Evolutionary conservation across 1,140 invertebrate genomes (phyloP).

Genomic region (Hyposmocoma kahamanoa): DNA sequence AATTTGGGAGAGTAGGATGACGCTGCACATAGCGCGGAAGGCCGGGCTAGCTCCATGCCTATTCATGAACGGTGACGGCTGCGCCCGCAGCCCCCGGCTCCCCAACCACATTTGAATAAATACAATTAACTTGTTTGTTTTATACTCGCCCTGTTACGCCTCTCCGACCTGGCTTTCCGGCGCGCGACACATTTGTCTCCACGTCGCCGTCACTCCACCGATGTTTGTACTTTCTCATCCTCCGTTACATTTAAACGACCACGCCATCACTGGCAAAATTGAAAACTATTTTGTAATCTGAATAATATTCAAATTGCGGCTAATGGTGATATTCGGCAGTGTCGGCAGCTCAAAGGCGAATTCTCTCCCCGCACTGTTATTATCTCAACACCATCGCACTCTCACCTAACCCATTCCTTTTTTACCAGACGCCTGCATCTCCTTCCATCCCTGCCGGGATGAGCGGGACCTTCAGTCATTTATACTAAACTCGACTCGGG

Average conservation of each 20-base stretch:
- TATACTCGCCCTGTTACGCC: conserved; percentile 44
- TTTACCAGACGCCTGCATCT: conserved; percentile 57
- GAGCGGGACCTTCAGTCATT: conserved; percentile 48
- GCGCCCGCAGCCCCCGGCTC: conserved; percentile 20
- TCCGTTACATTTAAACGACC: conserved; percentile 1
- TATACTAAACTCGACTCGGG: conserved; percentile 51
- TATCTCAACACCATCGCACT: conserved; percentile 67
- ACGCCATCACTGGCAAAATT: conserved; percentile 16
- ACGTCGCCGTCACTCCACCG: conserved; percentile 5
- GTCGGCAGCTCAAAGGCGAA: conserved; percentile 37
- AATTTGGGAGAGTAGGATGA: conserved; percentile 25
- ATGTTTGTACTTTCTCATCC: background rate
- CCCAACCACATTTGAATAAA: conserved; percentile 63
- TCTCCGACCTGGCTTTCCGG: conserved; percentile 35
- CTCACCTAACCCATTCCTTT: conserved; percentile 60
- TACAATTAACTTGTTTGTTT: conserved; percentile 73
- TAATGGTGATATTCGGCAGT: conserved; percentile 55
- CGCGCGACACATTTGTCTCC: conserved; percentile 28
- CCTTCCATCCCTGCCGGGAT: conserved; percentile 30
- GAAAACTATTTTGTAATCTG: conserved; percentile 26
- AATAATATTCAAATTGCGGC: conserved; percentile 42
- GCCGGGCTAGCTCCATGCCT: conserved; percentile 43
- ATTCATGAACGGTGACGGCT: conserved; percentile 61
- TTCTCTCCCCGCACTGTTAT: conserved; percentile 50
- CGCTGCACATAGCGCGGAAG: conserved; percentile 45